These are phyloP conservation scores for Emys orbicularis DNA, from an alignment of 2,797 vertebrate genomes.

Conservation along the genomic window DNA sequence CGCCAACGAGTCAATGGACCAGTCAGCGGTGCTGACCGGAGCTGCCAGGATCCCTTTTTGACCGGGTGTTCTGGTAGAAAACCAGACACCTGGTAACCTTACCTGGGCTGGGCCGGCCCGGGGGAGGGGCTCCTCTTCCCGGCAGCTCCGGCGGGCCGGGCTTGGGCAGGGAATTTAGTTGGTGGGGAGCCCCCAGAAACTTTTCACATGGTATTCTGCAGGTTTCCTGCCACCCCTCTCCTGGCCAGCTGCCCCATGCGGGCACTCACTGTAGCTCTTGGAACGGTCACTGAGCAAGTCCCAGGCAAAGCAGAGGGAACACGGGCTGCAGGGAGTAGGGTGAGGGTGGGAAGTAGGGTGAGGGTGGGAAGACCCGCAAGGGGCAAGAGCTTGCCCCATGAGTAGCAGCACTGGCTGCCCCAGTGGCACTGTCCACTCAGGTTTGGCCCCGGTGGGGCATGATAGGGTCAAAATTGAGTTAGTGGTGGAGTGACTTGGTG, in stretches of 20 bases:
- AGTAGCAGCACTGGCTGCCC: background rate
- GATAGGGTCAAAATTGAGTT: background rate
- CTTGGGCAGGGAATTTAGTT: no score
- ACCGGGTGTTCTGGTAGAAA: no score
- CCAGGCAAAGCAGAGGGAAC: background rate
- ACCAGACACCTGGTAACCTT: no score
- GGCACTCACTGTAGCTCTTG: no score
- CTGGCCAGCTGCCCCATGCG: no score
- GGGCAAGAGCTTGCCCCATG: background rate
- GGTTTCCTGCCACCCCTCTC: background rate
- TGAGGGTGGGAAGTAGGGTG: background rate
- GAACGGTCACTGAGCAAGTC: background rate
- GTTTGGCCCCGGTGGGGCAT: background rate
- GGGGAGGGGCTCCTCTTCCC: no score
- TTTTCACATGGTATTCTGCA: background rate
- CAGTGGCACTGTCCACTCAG: background rate
- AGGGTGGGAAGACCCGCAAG: background rate
- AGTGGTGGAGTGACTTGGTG: no score
- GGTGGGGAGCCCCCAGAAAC: background rate
- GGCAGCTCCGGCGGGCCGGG: no score
- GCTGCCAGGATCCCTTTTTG: no score
- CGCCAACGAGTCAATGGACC: no score
- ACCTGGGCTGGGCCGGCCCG: no score
- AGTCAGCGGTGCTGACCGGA: no score
- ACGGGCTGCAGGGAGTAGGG: background rate